Conservation (phyloP, 1,140 invertebrate species). For the Tetramorium parvispinum region DNA sequence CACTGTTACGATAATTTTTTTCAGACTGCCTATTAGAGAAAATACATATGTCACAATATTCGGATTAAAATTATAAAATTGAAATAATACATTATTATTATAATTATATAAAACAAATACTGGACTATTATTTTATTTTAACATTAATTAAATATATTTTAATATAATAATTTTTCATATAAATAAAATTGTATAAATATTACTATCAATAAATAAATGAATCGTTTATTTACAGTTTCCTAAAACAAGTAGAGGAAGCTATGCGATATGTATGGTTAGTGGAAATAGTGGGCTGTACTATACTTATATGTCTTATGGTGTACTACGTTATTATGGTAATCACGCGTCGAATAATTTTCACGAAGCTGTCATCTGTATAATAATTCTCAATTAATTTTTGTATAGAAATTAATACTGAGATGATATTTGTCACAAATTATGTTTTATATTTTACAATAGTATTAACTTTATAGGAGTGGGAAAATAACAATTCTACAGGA, state of each 20-base stretch:
- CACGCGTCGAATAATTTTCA: neutral
- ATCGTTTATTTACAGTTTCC: conserved; percentile 49
- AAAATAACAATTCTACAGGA: too few relatives aligned
- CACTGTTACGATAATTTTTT: neutral
- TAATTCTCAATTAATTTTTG: conserved; percentile 52
- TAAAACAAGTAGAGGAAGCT: conserved; percentile 48
- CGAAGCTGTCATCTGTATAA: neutral
- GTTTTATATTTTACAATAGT: neutral
- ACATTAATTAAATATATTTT: neutral
- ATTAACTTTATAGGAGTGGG: conserved; percentile 72
- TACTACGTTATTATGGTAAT: conserved; percentile 65
- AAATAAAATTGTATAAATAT: neutral
- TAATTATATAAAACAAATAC: neutral
- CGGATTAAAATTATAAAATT: neutral
- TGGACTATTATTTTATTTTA: neutral
- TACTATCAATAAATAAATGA: neutral
- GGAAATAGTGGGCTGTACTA: conserved; percentile 62
- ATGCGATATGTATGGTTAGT: conserved; percentile 69
- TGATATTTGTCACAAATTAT: conserved; percentile 16
- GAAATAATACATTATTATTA: neutral
- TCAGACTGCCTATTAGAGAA: neutral
- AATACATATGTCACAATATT: neutral
- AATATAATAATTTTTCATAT: neutral
- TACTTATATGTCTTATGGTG: conserved; percentile 74
- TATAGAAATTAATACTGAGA: conserved; percentile 31